phyloP scores from a whole-genome alignment of 1,140 invertebrate genomes.

The Drosophila serrata region DNA sequence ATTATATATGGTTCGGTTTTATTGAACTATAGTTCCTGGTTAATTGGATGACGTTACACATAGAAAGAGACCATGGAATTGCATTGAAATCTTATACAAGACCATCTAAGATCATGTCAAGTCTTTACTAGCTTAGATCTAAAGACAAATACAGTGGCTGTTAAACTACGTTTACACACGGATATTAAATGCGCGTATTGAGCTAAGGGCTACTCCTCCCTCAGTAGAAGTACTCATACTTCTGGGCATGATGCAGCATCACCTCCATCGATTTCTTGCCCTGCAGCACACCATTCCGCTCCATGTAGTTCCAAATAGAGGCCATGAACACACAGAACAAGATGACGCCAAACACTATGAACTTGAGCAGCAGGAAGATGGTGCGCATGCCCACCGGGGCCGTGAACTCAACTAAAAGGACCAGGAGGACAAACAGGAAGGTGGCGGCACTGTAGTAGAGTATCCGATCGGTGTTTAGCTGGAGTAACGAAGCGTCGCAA shows the following conservation, averaged over 20 bases:
- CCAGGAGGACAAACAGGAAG: conserved; percentile 85
- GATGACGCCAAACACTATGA: conserved; percentile 88
- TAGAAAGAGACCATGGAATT: conserved; percentile 35
- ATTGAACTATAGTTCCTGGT: conserved; percentile 24
- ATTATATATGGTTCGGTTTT: background rate
- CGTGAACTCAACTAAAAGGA: conserved; percentile 82
- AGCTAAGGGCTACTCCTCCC: conserved; percentile 27
- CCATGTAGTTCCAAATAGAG: conserved; percentile 92
- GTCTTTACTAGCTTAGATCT: conserved; percentile 2
- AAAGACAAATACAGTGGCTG: conserved; percentile 15
- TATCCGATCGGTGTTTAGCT: conserved; percentile 87
- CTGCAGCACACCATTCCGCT: conserved; percentile 91
- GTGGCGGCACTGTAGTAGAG: conserved; percentile 87
- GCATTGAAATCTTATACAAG: conserved; percentile 16
- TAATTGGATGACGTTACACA: conserved; percentile 27
- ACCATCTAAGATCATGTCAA: conserved; percentile 16
- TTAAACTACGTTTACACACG: conserved; percentile 1
- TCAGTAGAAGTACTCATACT: conserved; percentile 76
- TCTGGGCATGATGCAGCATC: conserved; percentile 80
- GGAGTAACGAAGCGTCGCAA: conserved; percentile 87
- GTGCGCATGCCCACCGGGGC: conserved; percentile 85
- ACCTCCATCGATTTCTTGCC: conserved; percentile 88
- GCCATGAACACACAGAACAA: conserved; percentile 91
- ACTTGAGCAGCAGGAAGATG: conserved; percentile 86
- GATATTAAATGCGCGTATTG: conserved; percentile 70